Percentiles rank a stretch among this genome's conserved stretches.
Evolutionary conservation across 2,113 vertebrate species (phyloP).

Genomic region (Megatriorchis doriae): DNA sequence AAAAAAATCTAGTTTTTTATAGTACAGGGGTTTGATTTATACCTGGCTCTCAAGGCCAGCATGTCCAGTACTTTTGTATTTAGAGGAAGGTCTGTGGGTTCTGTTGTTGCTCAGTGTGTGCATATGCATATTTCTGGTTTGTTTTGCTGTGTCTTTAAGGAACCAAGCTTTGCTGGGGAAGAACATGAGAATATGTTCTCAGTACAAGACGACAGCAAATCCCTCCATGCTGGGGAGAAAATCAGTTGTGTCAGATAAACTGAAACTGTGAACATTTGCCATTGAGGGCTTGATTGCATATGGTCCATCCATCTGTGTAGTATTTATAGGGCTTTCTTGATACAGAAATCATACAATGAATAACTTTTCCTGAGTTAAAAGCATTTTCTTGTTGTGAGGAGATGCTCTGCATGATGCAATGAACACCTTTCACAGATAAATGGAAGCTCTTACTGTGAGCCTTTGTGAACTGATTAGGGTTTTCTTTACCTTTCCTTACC

Average conservation of each 20-base stretch:
- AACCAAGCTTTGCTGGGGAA: not conserved
- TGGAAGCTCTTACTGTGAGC: not conserved
- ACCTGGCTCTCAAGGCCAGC: not conserved
- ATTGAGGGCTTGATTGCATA: not conserved
- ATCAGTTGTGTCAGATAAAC: slow-evolving; percentile 27
- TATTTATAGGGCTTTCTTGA: not conserved
- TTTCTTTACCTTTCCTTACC: not conserved
- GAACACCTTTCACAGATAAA: not conserved
- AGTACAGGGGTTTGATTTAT: not conserved
- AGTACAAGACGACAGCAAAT: not conserved
- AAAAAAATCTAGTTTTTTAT: not conserved
- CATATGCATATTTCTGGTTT: not conserved
- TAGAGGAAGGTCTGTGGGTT: not conserved
- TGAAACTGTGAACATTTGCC: slow-evolving; percentile 8
- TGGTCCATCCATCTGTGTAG: not conserved
- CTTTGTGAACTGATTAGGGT: not conserved
- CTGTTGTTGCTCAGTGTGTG: not conserved
- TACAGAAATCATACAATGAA: not conserved
- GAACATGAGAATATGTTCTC: not conserved
- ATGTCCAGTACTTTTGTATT: not conserved
- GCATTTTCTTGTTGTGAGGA: not conserved
- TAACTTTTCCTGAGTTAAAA: not conserved
- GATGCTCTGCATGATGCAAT: not conserved
- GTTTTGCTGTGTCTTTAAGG: not conserved
- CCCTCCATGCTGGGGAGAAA: not conserved